phyloP scores from a whole-genome alignment of 2,113 vertebrate genomes.

The Dissostichus mawsoni region DNA sequence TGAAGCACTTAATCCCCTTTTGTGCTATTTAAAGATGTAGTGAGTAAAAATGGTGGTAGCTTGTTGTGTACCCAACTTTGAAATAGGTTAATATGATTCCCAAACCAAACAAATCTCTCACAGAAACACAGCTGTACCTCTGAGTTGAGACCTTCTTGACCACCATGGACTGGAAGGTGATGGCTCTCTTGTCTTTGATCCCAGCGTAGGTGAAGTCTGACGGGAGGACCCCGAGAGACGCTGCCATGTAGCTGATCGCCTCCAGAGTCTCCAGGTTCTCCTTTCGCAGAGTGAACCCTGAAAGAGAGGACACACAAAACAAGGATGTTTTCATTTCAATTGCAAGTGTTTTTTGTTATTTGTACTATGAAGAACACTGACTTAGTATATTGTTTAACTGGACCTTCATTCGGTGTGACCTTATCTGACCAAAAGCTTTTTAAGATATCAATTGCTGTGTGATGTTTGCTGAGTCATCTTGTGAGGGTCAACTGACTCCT shows the following conservation, averaged over 20 bases:
- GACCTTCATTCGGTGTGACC: background rate
- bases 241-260: slow-evolving; percentile 90
- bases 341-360: too few species aligned
- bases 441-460: background rate
- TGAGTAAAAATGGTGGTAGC: background rate
- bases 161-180: slow-evolving; percentile 94
- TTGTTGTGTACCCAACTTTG: background rate
- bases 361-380: background rate
- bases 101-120: background rate
- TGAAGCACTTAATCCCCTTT: too few species aligned
- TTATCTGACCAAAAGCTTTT: background rate
- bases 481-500: background rate
- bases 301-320: slow-evolving; percentile 52
- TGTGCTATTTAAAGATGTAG: too few species aligned
- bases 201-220: slow-evolving; percentile 97
- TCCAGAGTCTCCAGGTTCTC: slow-evolving; percentile 96
- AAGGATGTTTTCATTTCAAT: background rate
- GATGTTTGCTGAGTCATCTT: background rate
- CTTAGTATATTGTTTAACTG: background rate
- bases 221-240: slow-evolving; percentile 89
- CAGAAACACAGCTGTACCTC: slow-evolving; percentile 78
- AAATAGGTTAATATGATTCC: background rate
- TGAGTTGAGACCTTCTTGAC: slow-evolving; percentile 93
- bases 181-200: slow-evolving; percentile 95
- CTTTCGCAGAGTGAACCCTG: slow-evolving; percentile 93